Conservation (phyloP, 2,888 invertebrate species). For the Sericinus montela region DNA sequence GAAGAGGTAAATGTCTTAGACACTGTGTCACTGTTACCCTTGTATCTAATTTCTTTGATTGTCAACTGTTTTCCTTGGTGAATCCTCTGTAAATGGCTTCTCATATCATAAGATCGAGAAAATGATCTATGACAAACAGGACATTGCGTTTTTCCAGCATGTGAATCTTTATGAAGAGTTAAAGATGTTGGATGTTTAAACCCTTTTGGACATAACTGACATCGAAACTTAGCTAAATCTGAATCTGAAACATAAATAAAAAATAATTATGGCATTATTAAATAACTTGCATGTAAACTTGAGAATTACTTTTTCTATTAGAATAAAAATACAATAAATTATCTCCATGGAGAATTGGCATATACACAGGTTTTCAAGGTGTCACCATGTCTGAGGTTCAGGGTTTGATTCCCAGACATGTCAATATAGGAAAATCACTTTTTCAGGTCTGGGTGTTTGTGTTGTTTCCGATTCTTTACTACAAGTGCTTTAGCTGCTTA, state of each 20-base stretch:
- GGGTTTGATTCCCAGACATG: no score
- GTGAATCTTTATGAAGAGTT: slow-evolving; percentile 81
- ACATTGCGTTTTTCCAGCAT: slow-evolving; percentile 81
- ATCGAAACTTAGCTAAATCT: slow-evolving; percentile 79
- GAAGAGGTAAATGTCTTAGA: slow-evolving; percentile 65
- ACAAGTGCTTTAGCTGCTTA: no score
- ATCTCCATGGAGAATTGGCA: no score
- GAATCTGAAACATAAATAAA: slow-evolving; percentile 60
- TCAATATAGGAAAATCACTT: no score
- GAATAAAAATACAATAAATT: no score
- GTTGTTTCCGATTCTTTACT: no score
- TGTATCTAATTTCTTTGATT: slow-evolving; percentile 73
- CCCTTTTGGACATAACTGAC: slow-evolving; percentile 81
- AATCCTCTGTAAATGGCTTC: slow-evolving; percentile 79
- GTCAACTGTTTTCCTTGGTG: slow-evolving; percentile 78
- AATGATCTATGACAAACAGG: slow-evolving; percentile 81
- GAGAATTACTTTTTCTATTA: no score
- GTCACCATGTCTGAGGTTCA: no score
- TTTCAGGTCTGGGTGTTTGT: no score
- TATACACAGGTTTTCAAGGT: no score
- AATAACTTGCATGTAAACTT: no score
- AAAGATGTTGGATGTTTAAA: slow-evolving; percentile 82
- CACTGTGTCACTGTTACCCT: slow-evolving; percentile 57
- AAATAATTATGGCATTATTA: not conserved
- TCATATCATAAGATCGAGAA: slow-evolving; percentile 81